Base-by-base conservation (phyloP, 2,113 vertebrate species). In the Malurus elegans region DNA sequence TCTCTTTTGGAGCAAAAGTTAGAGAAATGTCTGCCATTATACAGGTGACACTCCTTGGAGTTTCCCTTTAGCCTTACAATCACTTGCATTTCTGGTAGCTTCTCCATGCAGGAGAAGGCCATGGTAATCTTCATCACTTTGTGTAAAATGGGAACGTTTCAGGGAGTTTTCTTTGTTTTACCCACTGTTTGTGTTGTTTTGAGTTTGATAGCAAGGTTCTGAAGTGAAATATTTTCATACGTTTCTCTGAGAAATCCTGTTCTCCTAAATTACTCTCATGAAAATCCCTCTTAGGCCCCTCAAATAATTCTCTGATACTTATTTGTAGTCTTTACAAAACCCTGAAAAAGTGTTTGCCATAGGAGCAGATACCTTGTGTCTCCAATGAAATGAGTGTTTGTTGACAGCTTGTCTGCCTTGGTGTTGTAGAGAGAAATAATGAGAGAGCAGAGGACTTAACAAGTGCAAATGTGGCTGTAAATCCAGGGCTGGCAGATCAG, bases 381-480 rank as follows among this genome's bases (percentile, higher is more conserved):
- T 70, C 64, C 58, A 17, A 0, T 78, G 74, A 80, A 79, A 87
- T 3, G 58, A 87, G 10, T 54, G 54, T 73, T 92, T 88, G 81
- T 86, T 85, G 92, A 50, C 87, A 83, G 66, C 74, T 86, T 78
- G 34, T 76, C 79, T 95, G 47, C 74, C 66, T 95, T 66, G 23
- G 60, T 62, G 85, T 40, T 73, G 74, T 44, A 53, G 65, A 91
- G 76, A 86, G 79, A 74, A 93, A 62, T 93, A 78, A 90, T 70
- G 87, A 94, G 92, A 66, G 23, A 47, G 70, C 58, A 82, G 92
- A 79, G 60, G 51, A n/a, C 32, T 47, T 60, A 76, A 18, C 44
- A 60, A 88, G 67, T 24, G 56, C 12, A 1, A n/a, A 65, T 28
- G 70, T 72, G 84, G 28, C 57, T 62, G 70, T 28, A 44, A 86